These are phyloP conservation scores for Labia minor DNA, from an alignment of 2,888 invertebrate species.

Conservation along the genomic window DNA sequence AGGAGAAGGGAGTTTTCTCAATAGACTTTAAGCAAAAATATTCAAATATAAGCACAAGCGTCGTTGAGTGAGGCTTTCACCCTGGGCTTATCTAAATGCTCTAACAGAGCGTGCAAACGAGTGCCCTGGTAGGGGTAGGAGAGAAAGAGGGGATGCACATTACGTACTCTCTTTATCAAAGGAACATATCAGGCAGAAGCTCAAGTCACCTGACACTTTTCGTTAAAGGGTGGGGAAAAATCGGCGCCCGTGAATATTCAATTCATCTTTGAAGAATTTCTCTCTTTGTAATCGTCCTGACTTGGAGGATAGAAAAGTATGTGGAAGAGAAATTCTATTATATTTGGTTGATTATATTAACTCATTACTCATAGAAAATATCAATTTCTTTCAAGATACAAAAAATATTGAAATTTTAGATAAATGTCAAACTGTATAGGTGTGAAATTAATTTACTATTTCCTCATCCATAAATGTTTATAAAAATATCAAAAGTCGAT, in stretches of 20 bases:
- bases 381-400: too few relatives aligned
- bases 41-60: not conserved
- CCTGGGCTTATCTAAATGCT: not conserved
- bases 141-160: not conserved
- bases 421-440: too few relatives aligned
- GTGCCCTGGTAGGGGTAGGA: not conserved
- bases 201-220: not conserved
- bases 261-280: not conserved
- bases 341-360: too few relatives aligned
- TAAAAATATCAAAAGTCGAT: too few relatives aligned
- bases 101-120: conserved; percentile 7
- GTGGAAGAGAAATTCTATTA: too few relatives aligned
- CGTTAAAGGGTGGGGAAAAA: not conserved
- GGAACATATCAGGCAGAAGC: conserved; percentile 2
- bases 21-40: conserved; percentile 4
- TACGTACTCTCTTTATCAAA: conserved; percentile 7
- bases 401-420: too few relatives aligned
- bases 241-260: not conserved
- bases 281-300: not conserved
- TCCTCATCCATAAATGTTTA: too few relatives aligned
- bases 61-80: not conserved
- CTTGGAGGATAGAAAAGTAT: too few relatives aligned
- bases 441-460: too few relatives aligned
- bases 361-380: too few relatives aligned
- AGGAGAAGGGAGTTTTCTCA: not conserved